Base-by-base conservation (phyloP, 2,113 vertebrate genomes). In the Menura novaehollandiae region DNA sequence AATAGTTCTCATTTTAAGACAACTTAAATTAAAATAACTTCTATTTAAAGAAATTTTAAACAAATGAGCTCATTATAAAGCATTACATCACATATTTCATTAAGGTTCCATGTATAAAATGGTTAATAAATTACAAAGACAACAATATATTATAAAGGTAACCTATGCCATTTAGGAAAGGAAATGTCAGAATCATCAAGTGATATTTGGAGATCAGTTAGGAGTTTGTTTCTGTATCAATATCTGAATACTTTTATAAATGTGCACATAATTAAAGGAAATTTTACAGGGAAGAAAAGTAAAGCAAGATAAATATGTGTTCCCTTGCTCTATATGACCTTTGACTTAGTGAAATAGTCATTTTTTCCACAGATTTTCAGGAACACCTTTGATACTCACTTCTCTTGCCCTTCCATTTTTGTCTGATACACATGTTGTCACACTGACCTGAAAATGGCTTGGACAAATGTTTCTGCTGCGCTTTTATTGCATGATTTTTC, bases 41-140 rank as follows among this genome's bases (percentile, higher is more conserved):
- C 30, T 59, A 30, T 81, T 95, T 91, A 60, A 92, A 95, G 53
- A 69, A 49, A 21, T 78, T 62, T 56, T 33, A 86, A 87, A 87
- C 1, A 91, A 71, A 66, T 78, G 12, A 64, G 51, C 19, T 85
- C 16, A 35, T 53, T 88, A 46, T 51, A 66, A 85, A 80, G 9
- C 13, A 30, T 59, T 78, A 33, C 8, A n/a, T 60, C 47, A 64
- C 17, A 24, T 44, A 56, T 56, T 87, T 33, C 2, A 3, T 49
- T 62, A 71, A 55, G 8, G 7, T 82, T 85, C 32, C 47, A 53
- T 64, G 15, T 64, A 72, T 60, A 35, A 93, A 72, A 78, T n/a
- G 10, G 15, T 8, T 85, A 85, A 91, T 72, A 72, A 93, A 68
- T 76, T 85, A 46, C 21, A 68, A 60, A 82, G 19, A 4, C 76